Evolutionary conservation across 2,113 vertebrate species (phyloP).

Genomic region (Chloropsis hardwickii): DNA sequence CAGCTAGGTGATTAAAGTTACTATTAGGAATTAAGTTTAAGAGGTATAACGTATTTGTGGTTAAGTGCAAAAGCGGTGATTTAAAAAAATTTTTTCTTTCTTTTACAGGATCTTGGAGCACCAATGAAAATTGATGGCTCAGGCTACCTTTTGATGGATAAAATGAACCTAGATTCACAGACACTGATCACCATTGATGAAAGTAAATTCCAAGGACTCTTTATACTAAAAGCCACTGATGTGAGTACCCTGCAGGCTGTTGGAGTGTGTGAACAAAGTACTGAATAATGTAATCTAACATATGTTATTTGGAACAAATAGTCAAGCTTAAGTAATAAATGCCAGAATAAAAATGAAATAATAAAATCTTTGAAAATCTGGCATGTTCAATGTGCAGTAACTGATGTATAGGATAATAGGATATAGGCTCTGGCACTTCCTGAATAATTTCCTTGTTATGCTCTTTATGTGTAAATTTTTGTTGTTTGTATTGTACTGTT

Average conservation of each 20-base stretch:
- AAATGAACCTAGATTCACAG: slow-evolving; percentile 62
- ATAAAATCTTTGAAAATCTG: not conserved
- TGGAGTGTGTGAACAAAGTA: not conserved
- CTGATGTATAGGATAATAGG: not conserved
- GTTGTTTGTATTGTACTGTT: not conserved
- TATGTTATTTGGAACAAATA: not conserved
- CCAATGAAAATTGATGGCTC: slow-evolving; percentile 70
- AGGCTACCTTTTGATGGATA: slow-evolving; percentile 58
- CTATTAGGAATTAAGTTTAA: not conserved
- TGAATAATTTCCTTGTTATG: not conserved
- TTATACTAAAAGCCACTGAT: slow-evolving; percentile 63
- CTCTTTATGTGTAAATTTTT: not conserved
- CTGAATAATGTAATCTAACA: not conserved
- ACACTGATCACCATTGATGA: slow-evolving; percentile 63
- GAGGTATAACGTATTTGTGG: not conserved
- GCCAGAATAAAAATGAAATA: not conserved
- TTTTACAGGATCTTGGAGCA: slow-evolving; percentile 71
- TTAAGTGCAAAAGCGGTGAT: not conserved
- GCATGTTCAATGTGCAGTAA: not conserved
- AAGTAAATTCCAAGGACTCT: slow-evolving; percentile 52
- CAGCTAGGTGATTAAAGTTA: not conserved
- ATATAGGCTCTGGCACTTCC: not conserved
- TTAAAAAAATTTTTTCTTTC: not conserved
- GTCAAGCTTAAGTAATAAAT: not conserved
- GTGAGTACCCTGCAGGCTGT: slow-evolving; percentile 39